Evolutionary conservation across 1,140 invertebrate species (phyloP), one percentile per base, ranked within the genome.

Genomic region (Schlechtendalia chinensis): DNA sequence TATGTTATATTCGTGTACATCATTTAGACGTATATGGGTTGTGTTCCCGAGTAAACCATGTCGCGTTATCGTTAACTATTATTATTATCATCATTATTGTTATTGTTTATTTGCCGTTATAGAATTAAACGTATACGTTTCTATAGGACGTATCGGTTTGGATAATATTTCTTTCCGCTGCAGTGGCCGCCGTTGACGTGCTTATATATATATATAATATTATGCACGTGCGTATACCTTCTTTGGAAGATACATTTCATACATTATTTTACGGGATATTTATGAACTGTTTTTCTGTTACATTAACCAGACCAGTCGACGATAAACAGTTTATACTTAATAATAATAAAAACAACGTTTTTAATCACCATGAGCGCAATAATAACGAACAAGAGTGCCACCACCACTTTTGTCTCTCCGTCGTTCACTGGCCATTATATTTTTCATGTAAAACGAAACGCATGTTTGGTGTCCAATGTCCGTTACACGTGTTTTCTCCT

Each of bases 341-440:
- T 39, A 39, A 54, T 54, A 72, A 54, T 19, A 47, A 72, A 6
- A 50, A 50, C 12, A 50, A 50, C 14, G 63, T 11, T 69, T 72
- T 72, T 72, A 54, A 72, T 72, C 50, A 72, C 24, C 69, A 53
- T 72, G 54, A 72, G 17, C 69, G 54, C 29, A 72, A 63, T 32
- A 32, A 47, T 47, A 50, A 72, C 29, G 50, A 72, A 54, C 17
- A 24, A 54, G 24, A n/a, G n/a, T n/a, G n/a, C n/a, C 69, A 24
- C 27, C 69, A 27, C 24, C 69, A 32, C 47, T 54, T 12, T 50
- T 50, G 47, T 50, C 47, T 50, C 47, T 50, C 14, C 5, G 8
- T 12, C n/a, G n/a, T n/a, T n/a, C n/a, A n/a, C n/a, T 50, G 1
- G 1, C 8, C 11, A 50, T 12, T 12, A 50, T 50, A 50, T 50